Evolutionary conservation across 2,113 vertebrate species (phyloP).

Genomic region (Mixornis gularis): DNA sequence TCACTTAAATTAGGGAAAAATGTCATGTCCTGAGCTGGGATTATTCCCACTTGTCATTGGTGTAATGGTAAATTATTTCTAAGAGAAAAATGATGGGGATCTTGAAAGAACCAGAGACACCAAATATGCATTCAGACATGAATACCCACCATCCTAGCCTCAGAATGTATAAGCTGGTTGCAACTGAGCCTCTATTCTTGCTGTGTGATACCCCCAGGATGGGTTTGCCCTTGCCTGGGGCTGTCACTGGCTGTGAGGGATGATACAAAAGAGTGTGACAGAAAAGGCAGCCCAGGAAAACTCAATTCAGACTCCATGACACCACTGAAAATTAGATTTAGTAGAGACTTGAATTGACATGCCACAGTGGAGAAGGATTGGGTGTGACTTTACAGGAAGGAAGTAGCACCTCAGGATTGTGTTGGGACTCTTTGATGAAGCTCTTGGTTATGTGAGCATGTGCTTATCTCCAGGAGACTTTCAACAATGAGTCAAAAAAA

Average conservation of each 20-base stretch:
- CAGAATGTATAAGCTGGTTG: not conserved
- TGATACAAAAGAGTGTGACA: accelerated
- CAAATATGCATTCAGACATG: not conserved
- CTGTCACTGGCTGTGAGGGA: not conserved
- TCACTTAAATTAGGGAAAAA: not conserved
- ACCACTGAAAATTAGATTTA: not conserved
- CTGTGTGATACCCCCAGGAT: not conserved
- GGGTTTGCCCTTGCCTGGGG: not conserved
- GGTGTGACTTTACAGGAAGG: not conserved
- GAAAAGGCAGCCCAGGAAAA: not conserved
- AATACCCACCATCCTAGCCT: not conserved
- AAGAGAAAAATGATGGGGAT: not conserved
- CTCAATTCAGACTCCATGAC: not conserved
- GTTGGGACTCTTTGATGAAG: not conserved
- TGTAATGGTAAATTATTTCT: not conserved
- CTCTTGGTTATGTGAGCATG: accelerated
- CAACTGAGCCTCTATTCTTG: accelerated
- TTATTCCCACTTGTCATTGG: not conserved
- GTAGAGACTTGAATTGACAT: not conserved
- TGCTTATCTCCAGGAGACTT: not conserved
- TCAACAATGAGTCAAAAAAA: not conserved
- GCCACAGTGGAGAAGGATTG: not conserved
- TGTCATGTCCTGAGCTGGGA: not conserved
- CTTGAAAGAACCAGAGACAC: not conserved
- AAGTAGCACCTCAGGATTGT: not conserved